These are phyloP conservation scores for Mustela nigripes DNA, from an alignment of 2,113 vertebrate genomes.

Conservation along the genomic window DNA sequence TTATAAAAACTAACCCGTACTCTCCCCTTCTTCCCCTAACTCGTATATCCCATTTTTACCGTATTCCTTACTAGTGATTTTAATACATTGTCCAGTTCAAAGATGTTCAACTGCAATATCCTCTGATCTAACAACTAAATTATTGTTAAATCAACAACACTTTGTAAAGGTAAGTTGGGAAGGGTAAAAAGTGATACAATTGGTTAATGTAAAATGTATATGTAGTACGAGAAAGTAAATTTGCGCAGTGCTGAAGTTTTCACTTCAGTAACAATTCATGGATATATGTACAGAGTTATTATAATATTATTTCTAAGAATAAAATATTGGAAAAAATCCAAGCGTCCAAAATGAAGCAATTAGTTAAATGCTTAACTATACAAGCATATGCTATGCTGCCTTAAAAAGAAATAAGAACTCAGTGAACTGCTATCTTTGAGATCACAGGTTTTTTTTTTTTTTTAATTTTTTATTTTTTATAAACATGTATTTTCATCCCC, in stretches of 20 bases:
- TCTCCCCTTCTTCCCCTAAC: neutral
- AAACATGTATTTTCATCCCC: no score
- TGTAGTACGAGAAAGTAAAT: neutral
- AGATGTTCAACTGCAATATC: neutral
- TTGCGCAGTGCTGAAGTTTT: neutral
- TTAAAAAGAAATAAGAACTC: neutral
- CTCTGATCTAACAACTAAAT: neutral
- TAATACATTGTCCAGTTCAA: neutral
- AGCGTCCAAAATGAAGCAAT: neutral
- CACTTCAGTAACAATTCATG: neutral
- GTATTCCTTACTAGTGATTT: neutral
- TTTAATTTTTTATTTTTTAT: no score
- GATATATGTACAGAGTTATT: neutral
- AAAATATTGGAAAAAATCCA: neutral
- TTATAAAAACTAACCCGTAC: neutral
- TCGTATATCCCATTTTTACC: neutral
- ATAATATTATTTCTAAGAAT: neutral
- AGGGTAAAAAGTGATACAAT: neutral
- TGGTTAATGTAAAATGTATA: neutral
- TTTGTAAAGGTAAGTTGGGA: neutral
- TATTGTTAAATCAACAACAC: neutral
- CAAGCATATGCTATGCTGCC: neutral
- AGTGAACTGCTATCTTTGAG: neutral
- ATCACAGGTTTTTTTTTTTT: neutral
- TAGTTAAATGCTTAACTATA: neutral